phyloP scores from a whole-genome alignment of 2,888 invertebrate species.

The Diarsia dahlii region DNA sequence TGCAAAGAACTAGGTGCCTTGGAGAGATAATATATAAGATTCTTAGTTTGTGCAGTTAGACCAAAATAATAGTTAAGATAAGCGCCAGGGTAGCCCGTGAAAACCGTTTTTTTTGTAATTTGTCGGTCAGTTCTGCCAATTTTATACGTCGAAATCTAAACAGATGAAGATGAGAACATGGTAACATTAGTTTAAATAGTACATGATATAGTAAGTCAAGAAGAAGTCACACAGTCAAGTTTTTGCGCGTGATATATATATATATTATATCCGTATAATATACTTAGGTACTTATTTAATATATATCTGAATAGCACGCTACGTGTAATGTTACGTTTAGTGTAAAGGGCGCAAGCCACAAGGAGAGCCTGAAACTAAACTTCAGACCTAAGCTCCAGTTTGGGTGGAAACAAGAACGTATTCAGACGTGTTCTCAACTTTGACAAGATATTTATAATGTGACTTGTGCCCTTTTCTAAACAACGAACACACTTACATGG shows the following conservation, averaged over 20 bases:
- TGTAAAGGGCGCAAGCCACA: not conserved
- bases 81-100: too few relatives aligned
- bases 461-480: slow-evolving; percentile 4
- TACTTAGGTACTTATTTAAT: not conserved
- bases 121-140: too few relatives aligned
- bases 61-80: not conserved
- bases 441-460: not conserved
- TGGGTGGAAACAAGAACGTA: not conserved
- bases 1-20: not conserved
- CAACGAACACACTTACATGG: not conserved
- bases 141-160: too few relatives aligned
- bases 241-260: not conserved
- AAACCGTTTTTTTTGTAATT: too few relatives aligned
- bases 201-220: not conserved
- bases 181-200: not conserved
- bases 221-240: not conserved
- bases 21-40: not conserved
- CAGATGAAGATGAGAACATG: too few relatives aligned
- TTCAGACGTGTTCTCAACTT: not conserved
- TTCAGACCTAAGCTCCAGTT: not conserved
- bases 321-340: not conserved
- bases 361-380: not conserved
- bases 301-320: not conserved
- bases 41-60: not conserved
- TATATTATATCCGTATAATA: not conserved